These are phyloP conservation scores for Hippopotamyrus pictus DNA, from an alignment of 2,797 vertebrate genomes.

Conservation along the genomic window DNA sequence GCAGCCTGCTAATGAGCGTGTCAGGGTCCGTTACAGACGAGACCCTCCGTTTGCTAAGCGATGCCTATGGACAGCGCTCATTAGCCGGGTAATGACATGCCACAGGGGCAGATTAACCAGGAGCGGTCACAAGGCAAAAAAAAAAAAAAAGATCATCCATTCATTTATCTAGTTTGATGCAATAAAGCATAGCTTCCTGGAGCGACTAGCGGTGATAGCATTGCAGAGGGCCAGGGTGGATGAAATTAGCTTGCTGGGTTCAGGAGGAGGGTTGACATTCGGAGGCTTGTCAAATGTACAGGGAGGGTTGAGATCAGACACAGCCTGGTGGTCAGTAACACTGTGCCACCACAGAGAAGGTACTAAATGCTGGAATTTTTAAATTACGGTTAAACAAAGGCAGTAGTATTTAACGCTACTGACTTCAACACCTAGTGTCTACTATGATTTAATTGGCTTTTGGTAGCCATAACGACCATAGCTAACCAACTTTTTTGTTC, in stretches of 20 bases:
- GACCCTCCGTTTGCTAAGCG: slow-evolving; percentile 57
- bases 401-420: neutral
- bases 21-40: slow-evolving; percentile 63
- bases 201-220: slow-evolving; percentile 46
- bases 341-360: neutral
- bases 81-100: slow-evolving; percentile 68
- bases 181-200: slow-evolving; percentile 49
- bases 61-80: slow-evolving; percentile 64
- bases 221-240: slow-evolving; percentile 35
- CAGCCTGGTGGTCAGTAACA: neutral
- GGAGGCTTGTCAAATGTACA: neutral
- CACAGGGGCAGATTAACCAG: slow-evolving; percentile 64
- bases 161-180: slow-evolving; percentile 54
- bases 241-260: slow-evolving; percentile 19
- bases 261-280: neutral
- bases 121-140: slow-evolving; percentile 52
- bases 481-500: neutral
- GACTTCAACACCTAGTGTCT: neutral
- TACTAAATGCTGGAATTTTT: neutral
- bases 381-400: neutral
- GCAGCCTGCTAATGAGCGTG: slow-evolving; percentile 61
- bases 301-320: neutral
- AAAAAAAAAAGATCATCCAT: slow-evolving; percentile 37
- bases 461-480: neutral
- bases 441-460: neutral